Base-by-base conservation (phyloP, 2,888 invertebrate genomes). In the Eupithecia inturbata region DNA sequence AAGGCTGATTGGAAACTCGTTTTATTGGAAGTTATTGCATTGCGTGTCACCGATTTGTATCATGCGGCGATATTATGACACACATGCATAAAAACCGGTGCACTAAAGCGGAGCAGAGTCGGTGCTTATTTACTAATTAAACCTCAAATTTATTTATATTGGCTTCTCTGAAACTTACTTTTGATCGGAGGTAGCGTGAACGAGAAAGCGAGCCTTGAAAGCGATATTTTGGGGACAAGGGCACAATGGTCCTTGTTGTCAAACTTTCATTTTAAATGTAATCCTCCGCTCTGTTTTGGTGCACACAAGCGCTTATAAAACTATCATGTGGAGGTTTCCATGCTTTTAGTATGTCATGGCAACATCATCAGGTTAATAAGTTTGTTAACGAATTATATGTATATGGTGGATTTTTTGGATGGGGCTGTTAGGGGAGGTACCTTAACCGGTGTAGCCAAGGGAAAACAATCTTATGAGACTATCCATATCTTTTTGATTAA, bases 41-140 rank as follows among this genome's bases (percentile, higher is more conserved):
- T 89, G 84, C 88, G 87, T 89, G 85, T 86, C 86, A 86, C 83
- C 86, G 84, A 85, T 84, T 86, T 84, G 84, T 86, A 79, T 85
- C 83, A 85, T 87, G 81, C 81, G 84, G 87, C 87, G 88, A 87
- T 88, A 83, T 88, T 89, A 86, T 89, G 85, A 87, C 90, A 89
- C 89, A 89, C 88, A 87, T 88, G 83, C 85, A 85, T 85, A 84
- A n/a, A 64, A 36, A 36, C 31, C 66, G 12, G 22, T 66, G n/a
- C 22, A 36, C 39, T 66, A 26, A 66, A 66, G 22, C 36, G 1
- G 66, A 66, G 14, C 39, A 22, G 39, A 66, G 39, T 36, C 7
- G 4, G 14, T 26, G 22, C 22, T 26, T 57, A 57, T 57, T 57
- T 26, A 12, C 26, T 57, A 12, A 57, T n/a, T 49, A 49, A 22